A percentile compares a stretch with the other conserved stretches of the same genome.
Conservation (phyloP, 2,888 invertebrate species). For the Callyntrura sp. region DNA sequence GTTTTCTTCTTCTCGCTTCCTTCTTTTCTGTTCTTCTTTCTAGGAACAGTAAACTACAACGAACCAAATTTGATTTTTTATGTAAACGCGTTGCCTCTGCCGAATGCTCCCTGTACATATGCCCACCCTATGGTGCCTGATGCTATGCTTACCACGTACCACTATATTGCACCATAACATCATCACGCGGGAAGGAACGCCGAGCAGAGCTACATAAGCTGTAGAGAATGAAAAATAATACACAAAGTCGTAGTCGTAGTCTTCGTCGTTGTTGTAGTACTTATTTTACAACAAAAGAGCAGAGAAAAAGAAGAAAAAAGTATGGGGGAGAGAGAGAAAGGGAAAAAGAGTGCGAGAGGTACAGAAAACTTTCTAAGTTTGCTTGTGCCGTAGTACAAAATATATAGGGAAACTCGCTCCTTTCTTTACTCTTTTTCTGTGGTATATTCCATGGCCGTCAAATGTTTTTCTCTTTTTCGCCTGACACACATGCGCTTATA, state of each 20-base stretch:
- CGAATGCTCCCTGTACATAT: neutral
- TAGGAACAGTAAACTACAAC: constrained; percentile 40
- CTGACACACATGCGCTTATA: constrained; percentile 83
- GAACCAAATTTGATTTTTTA: constrained; percentile 46
- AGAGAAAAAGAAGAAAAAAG: constrained; percentile 55
- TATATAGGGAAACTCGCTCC: constrained; percentile 54
- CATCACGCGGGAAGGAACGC: constrained; percentile 26
- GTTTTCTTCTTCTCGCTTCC: constrained; percentile 34
- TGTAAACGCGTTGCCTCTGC: constrained; percentile 28
- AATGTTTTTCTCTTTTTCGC: constrained; percentile 78
- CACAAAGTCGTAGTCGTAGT: constrained; percentile 33
- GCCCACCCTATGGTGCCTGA: constrained; percentile 12
- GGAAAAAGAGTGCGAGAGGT: constrained; percentile 48
- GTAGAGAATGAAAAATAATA: constrained; percentile 46
- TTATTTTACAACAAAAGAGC: constrained; percentile 51
- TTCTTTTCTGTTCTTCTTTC: constrained; percentile 24
- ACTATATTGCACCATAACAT: neutral
- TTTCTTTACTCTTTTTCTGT: constrained; percentile 75
- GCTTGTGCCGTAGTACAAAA: constrained; percentile 50
- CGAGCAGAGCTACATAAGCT: constrained; percentile 24
- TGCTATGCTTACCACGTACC: constrained; percentile 9
- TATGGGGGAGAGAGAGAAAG: constrained; percentile 32
- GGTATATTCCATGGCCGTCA: constrained; percentile 82
- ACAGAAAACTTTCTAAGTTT: constrained; percentile 67
- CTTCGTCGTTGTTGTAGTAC: constrained; percentile 34